phyloP scores from a whole-genome alignment of 2,797 vertebrate genomes.

The Somateria mollissima region DNA sequence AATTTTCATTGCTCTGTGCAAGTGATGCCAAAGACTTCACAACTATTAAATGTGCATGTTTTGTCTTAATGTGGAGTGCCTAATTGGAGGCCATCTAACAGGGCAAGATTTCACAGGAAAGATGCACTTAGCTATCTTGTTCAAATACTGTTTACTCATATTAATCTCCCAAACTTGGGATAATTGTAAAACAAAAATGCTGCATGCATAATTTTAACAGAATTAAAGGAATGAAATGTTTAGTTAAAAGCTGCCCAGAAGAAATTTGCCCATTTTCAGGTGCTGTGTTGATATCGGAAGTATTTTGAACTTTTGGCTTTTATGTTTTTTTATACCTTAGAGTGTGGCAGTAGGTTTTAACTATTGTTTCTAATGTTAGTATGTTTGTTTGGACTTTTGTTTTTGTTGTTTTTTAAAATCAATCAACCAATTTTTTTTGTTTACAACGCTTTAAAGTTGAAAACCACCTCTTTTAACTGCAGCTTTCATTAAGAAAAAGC shows the following conservation, averaged over 20 bases:
- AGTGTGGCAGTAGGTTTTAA: not conserved
- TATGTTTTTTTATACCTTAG: not conserved
- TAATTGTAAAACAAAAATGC: not conserved
- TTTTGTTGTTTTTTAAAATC: not conserved
- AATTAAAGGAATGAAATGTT: not conserved
- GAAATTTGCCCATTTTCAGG: not conserved
- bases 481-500: not conserved
- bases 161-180: not conserved
- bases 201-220: not conserved
- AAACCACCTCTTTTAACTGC: not conserved
- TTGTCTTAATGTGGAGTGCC: not conserved
- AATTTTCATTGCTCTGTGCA: not conserved
- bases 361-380: not conserved
- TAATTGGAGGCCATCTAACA: not conserved
- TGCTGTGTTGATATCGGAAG: not conserved
- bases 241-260: not conserved
- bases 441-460: not conserved
- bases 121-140: not conserved
- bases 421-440: not conserved
- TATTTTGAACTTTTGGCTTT: not conserved
- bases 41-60: not conserved
- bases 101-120: not conserved
- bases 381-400: not conserved
- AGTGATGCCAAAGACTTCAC: not conserved
- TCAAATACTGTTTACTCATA: not conserved